Conservation (phyloP, 2,888 invertebrate genomes). For the Dioctria linearis region DNA sequence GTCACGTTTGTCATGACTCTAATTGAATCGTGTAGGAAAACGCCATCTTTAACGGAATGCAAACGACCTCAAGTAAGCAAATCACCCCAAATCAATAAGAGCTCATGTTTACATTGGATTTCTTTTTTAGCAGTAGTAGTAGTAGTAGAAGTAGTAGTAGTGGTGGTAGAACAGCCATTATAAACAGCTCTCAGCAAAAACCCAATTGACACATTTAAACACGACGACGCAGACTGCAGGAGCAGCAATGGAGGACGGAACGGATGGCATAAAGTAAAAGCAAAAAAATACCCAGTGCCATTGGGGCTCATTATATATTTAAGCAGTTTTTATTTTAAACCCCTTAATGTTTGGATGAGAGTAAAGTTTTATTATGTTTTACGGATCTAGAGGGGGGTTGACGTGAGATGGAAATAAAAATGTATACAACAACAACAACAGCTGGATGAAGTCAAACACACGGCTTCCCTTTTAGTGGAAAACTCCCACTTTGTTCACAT, state of each 20-base stretch:
- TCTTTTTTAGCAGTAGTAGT: no score
- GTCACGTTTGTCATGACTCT: no score
- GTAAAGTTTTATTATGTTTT: constrained; percentile 48
- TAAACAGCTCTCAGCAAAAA: not conserved
- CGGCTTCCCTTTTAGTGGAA: constrained; percentile 35
- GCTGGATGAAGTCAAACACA: not conserved
- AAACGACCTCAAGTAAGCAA: no score
- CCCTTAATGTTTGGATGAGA: constrained; percentile 60
- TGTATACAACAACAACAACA: constrained; percentile 10
- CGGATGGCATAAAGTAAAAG: constrained; percentile 47
- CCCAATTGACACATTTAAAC: constrained; percentile 48
- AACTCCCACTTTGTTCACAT: constrained; percentile 54
- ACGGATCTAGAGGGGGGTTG: not conserved
- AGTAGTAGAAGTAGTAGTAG: no score
- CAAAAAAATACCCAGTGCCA: constrained; percentile 41
- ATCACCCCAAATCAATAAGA: no score
- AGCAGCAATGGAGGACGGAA: not conserved
- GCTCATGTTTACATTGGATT: no score
- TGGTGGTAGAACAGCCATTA: no score
- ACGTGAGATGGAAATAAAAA: constrained; percentile 31
- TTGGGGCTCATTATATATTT: constrained; percentile 62
- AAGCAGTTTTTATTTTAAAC: constrained; percentile 62
- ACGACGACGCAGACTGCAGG: constrained; percentile 9
- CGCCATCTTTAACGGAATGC: no score
- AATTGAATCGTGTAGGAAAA: no score